A percentile compares a stretch with the other conserved stretches of the same genome.
Conservation (phyloP, 2,113 vertebrate species). For the Aspiorhynchus laticeps region DNA sequence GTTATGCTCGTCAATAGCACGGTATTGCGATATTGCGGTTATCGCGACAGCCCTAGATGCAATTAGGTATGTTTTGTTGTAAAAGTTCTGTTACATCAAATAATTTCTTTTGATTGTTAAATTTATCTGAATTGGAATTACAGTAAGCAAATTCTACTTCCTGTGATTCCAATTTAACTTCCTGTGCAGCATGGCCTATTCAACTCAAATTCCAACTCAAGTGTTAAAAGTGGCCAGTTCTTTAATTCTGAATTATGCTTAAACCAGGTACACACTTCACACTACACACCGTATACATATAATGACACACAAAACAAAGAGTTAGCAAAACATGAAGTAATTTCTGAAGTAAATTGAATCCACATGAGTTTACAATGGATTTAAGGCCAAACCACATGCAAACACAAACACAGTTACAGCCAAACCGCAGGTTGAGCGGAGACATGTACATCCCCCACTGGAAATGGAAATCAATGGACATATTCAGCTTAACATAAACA, state of each 20-base stretch:
- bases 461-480: slow-evolving; percentile 23
- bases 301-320: background rate
- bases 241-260: background rate
- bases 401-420: background rate
- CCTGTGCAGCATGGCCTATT: background rate
- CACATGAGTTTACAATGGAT: background rate
- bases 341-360: background rate
- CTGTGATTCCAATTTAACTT: background rate
- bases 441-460: background rate
- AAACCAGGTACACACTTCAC: background rate
- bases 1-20: too few species aligned
- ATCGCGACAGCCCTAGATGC: too few species aligned
- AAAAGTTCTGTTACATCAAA: too few species aligned
- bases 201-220: background rate
- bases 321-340: background rate
- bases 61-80: too few species aligned
- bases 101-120: too few species aligned
- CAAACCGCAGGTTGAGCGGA: background rate
- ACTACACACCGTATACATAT: background rate
- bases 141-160: background rate
- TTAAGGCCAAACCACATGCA: background rate
- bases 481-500: slow-evolving; percentile 40
- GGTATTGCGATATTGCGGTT: too few species aligned
- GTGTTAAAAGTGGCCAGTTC: background rate
- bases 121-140: too few species aligned